These are phyloP conservation scores for Ceuthmochares aereus DNA, from an alignment of 2,113 vertebrate species.

Conservation along the genomic window DNA sequence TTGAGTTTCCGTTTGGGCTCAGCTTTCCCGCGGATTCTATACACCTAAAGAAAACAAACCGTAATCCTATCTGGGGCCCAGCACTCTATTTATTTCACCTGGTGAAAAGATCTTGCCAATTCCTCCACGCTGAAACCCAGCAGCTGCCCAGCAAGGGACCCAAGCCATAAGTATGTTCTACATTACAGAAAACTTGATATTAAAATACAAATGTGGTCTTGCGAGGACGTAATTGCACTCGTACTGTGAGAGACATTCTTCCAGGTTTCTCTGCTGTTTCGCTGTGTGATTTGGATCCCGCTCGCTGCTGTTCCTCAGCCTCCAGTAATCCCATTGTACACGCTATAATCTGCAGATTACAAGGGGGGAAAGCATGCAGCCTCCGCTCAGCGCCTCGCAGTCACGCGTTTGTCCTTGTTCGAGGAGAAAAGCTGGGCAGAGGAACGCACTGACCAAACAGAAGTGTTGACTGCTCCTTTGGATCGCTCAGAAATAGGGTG, in stretches of 20 bases:
- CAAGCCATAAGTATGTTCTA: constrained; percentile 55
- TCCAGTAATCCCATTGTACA: constrained; percentile 15
- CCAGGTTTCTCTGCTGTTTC: neutral
- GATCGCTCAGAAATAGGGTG: neutral
- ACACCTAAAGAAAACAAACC: constrained; percentile 78
- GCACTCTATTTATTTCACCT: constrained; percentile 75
- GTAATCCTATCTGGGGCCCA: constrained; percentile 76
- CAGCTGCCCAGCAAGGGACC: constrained; percentile 62
- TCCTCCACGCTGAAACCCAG: constrained; percentile 64
- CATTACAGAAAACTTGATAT: constrained; percentile 58
- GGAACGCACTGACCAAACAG: neutral
- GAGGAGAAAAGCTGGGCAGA: neutral
- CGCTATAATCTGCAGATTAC: constrained; percentile 34
- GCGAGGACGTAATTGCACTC: neutral
- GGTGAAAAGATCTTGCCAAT: constrained; percentile 71
- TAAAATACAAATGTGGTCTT: constrained; percentile 19
- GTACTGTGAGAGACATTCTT: neutral
- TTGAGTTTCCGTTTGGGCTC: constrained; percentile 77
- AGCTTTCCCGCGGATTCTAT: constrained; percentile 72
- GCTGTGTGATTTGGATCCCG: neutral
- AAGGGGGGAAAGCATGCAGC: neutral
- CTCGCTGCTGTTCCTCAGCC: neutral
- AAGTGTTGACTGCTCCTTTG: neutral
- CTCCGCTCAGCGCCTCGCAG: rapidly evolving
- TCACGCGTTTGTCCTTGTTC: rapidly evolving